These are phyloP conservation scores for Pterocles orientalis DNA, from an alignment of 2,113 vertebrate genomes.

Conservation along the genomic window DNA sequence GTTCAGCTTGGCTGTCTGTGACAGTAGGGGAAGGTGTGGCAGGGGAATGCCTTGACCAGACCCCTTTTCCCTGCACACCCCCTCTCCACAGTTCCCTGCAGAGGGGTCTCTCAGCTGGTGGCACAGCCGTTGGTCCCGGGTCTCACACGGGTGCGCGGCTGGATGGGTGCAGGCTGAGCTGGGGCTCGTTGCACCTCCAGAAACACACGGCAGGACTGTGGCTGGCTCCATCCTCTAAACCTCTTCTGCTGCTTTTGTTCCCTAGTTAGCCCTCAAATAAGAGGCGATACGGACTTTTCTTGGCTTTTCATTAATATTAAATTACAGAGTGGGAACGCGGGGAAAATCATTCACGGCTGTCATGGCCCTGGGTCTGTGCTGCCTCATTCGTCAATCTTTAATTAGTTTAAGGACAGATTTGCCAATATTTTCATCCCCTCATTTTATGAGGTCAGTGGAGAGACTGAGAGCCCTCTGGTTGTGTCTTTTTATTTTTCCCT, in stretches of 20 bases:
- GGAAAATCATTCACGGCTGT: background rate
- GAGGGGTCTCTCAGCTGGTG: background rate
- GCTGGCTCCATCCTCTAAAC: background rate
- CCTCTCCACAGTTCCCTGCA: background rate
- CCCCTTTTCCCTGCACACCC: background rate
- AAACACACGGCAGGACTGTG: background rate
- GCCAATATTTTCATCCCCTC: background rate
- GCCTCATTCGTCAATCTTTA: background rate
- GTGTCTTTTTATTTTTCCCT: background rate
- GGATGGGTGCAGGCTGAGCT: background rate
- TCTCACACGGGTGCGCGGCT: accelerated
- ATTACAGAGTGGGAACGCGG: background rate
- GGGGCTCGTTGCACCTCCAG: background rate
- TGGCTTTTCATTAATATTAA: background rate
- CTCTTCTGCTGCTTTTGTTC: background rate
- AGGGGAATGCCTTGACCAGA: too few species aligned
- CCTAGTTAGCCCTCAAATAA: background rate
- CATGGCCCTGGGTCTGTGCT: background rate
- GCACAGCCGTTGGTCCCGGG: accelerated
- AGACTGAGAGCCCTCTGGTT: background rate
- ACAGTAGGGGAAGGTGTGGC: background rate
- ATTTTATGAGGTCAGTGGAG: background rate
- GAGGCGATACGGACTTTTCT: background rate
- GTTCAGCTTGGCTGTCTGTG: background rate
- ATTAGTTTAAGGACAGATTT: background rate